Evolutionary conservation across 2,888 invertebrate genomes (phyloP).

Genomic region (Anthophora plumipes): DNA sequence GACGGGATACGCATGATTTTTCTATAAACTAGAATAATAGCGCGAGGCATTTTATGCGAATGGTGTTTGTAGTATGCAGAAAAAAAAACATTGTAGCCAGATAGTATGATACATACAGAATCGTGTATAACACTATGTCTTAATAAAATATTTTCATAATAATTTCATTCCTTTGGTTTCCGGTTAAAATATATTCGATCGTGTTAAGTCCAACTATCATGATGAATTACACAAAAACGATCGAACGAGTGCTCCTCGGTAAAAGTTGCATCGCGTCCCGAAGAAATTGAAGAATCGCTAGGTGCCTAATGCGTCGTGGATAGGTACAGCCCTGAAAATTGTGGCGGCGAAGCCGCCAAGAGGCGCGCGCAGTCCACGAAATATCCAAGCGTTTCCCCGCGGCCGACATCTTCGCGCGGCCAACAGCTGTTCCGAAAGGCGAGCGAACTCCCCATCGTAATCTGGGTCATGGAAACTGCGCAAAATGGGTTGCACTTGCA

Average conservation of each 20-base stretch:
- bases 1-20: slow-evolving; percentile 22
- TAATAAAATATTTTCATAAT: slow-evolving; percentile 13
- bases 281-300: slow-evolving; percentile 46
- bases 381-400: slow-evolving; percentile 81
- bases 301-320: slow-evolving; percentile 55
- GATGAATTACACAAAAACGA: slow-evolving; percentile 21
- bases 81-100: slow-evolving; percentile 26
- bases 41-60: slow-evolving; percentile 33
- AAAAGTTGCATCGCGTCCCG: slow-evolving; percentile 43
- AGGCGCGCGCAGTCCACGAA: slow-evolving; percentile 81
- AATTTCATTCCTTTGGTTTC: slow-evolving; percentile 25
- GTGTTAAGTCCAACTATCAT: slow-evolving; percentile 2
- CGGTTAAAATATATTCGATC: slow-evolving; percentile 12
- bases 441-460: slow-evolving; percentile 83
- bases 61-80: slow-evolving; percentile 6
- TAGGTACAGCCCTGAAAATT: slow-evolving; percentile 79
- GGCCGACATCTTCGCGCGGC: slow-evolving; percentile 82
- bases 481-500: slow-evolving; percentile 75
- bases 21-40: slow-evolving; percentile 32
- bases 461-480: slow-evolving; percentile 85
- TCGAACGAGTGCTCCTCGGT: slow-evolving; percentile 7
- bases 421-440: slow-evolving; percentile 84
- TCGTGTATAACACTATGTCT: slow-evolving; percentile 9
- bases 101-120: slow-evolving; percentile 36
- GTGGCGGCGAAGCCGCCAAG: slow-evolving; percentile 83